These are phyloP conservation scores for Alcis repandata DNA, from an alignment of 2,888 invertebrate genomes.

Conservation along the genomic window DNA sequence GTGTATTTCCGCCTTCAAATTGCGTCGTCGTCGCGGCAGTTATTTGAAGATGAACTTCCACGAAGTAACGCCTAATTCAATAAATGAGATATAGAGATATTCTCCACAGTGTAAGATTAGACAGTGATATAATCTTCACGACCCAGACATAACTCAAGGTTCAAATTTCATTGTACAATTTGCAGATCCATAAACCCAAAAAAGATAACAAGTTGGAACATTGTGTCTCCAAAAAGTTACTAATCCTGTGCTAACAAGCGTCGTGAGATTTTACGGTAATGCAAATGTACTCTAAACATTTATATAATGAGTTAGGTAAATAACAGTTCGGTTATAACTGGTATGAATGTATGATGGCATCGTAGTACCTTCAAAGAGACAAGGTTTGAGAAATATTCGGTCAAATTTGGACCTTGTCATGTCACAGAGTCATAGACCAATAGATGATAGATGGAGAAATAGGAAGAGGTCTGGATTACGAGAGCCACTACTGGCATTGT, in stretches of 20 bases:
- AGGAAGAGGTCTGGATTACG: too few relatives aligned
- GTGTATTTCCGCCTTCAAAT: too few relatives aligned
- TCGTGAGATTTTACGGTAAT: constrained; percentile 24
- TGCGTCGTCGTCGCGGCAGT: too few relatives aligned
- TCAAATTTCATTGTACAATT: neutral
- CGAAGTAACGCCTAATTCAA: too few relatives aligned
- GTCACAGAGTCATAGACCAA: too few relatives aligned
- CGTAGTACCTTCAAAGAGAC: constrained; percentile 25
- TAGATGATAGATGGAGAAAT: too few relatives aligned
- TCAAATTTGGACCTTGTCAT: too few relatives aligned
- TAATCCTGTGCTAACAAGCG: constrained; percentile 23
- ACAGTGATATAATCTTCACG: neutral
- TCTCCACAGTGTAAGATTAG: neutral
- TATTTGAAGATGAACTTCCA: too few relatives aligned
- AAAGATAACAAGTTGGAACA: neutral
- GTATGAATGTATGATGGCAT: too few relatives aligned
- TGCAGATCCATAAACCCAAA: constrained; percentile 1
- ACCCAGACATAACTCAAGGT: constrained; percentile 15
- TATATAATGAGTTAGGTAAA: constrained; percentile 11
- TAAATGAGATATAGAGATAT: too few relatives aligned
- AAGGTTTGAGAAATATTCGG: constrained; percentile 12
- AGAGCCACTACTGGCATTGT: too few relatives aligned
- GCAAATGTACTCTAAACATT: constrained; percentile 14
- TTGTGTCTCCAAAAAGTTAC: constrained; percentile 16
- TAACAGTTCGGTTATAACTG: constrained; percentile 21